Evolutionary conservation across 2,113 vertebrate species (phyloP), one percentile per base, ranked within the genome.

Genomic region (Eolophus roseicapilla): DNA sequence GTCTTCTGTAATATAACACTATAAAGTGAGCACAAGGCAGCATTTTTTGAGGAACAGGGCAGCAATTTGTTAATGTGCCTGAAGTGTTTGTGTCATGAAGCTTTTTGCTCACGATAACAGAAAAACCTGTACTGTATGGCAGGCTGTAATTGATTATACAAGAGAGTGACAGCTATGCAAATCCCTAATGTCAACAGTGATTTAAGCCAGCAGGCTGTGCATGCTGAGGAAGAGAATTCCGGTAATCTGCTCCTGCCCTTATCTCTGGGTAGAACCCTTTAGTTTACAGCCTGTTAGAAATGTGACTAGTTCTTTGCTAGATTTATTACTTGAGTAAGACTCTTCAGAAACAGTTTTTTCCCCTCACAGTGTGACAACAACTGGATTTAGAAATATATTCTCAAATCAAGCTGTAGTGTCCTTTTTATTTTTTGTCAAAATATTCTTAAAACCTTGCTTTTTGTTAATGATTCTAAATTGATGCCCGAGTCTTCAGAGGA

Each of bases 231-330:
- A 71, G 85, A 92, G 93, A 93, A 92, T 94, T 94, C 60, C 81
- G 86, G 33, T 94, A 69, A 91, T 96, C 89, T 91, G 41, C 55
- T 90, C 33, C 60, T 97, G 74, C n/a, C 43, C 68, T 93, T 96
- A 92, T 96, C 94, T 96, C 79, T 77, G 82, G n/a, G 59, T 88
- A 95, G 74, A 95, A 85, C 69, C 52, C 49, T 93, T 93, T 79
- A 69, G 83, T 93, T 96, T 95, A 86, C 84, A 94, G 73, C 86
- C 79, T 92, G 74, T 85, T 92, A 86, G 75, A 95, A 94, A 83
- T 60, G 95, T 77, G 76, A 71, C 60, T 68, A 39, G 84, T 86
- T 91, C 75, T 94, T 46, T 96, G 35, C 52, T 79, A 63, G 77
- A 86, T 90, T 93, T 81, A 57, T 88, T 90, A 71, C 81, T 86